These are phyloP conservation scores for Andrena dorsata DNA, from an alignment of 2,888 invertebrate species.

Conservation along the genomic window DNA sequence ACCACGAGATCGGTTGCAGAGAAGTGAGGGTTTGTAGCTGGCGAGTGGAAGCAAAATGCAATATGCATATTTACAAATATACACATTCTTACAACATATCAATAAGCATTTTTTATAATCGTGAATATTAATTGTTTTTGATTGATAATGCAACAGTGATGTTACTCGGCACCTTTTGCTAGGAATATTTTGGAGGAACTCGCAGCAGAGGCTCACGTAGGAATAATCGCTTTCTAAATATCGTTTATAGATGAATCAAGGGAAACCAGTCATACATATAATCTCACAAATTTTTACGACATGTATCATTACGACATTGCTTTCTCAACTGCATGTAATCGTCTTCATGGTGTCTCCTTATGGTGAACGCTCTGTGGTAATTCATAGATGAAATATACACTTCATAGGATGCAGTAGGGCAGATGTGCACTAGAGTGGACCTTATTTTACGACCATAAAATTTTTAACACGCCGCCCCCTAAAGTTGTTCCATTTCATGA, in stretches of 20 bases:
- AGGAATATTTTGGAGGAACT: background rate
- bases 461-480: no score
- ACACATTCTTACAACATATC: background rate
- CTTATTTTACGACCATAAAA: no score
- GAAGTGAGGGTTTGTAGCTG: no score
- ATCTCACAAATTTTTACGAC: constrained; percentile 42
- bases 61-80: constrained; percentile 10
- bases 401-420: no score
- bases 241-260: constrained; percentile 36
- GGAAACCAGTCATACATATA: constrained; percentile 44
- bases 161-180: background rate
- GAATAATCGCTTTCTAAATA: constrained; percentile 29
- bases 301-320: constrained; percentile 27
- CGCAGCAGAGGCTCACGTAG: background rate
- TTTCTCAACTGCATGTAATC: constrained; percentile 20
- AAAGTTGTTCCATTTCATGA: no score
- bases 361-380: constrained; percentile 13
- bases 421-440: no score
- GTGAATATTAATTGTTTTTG: background rate
- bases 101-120: background rate
- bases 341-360: constrained; percentile 18
- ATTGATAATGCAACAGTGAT: background rate
- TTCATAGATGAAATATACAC: background rate
- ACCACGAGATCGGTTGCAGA: no score
- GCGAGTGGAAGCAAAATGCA: background rate